Percentiles rank a stretch among this genome's conserved stretches.
These are phyloP conservation scores for human DNA, from an alignment of 2,113 vertebrate genomes.

Conservation along the genomic window DNA sequence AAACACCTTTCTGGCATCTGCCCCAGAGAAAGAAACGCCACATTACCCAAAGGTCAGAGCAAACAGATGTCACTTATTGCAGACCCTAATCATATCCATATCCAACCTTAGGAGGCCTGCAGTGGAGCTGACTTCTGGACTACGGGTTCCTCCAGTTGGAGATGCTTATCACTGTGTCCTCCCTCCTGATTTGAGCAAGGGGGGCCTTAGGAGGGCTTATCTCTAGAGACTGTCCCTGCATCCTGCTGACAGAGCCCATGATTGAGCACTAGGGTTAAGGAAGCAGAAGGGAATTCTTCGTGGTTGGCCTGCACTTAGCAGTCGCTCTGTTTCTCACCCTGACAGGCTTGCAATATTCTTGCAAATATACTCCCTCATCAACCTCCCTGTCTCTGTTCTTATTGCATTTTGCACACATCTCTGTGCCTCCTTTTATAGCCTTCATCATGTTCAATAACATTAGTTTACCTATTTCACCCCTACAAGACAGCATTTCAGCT, in stretches of 20 bases:
- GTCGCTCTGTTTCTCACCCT: not conserved
- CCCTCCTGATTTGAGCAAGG: not conserved
- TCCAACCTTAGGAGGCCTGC: slow-evolving; percentile 63
- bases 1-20: slow-evolving; percentile 82
- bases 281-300: not conserved
- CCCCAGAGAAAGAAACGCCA: slow-evolving; percentile 80
- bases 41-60: slow-evolving; percentile 80
- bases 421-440: not conserved
- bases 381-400: not conserved
- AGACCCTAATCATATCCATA: slow-evolving; percentile 79
- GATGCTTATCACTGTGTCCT: not conserved
- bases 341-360: not conserved
- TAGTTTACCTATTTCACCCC: not conserved
- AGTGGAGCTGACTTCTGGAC: slow-evolving; percentile 52
- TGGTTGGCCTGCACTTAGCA: not conserved
- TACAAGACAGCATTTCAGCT: not conserved
- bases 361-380: not conserved
- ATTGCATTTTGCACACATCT: not conserved
- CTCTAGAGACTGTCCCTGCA: not conserved
- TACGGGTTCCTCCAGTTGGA: slow-evolving; percentile 11
- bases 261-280: not conserved
- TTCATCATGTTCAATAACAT: not conserved
- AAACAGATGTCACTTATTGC: slow-evolving; percentile 81
- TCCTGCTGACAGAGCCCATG: slow-evolving; percentile 29
- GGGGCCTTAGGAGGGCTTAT: not conserved